phyloP scores from a whole-genome alignment of 1,140 invertebrate species.

The Drosophila orosa region DNA sequence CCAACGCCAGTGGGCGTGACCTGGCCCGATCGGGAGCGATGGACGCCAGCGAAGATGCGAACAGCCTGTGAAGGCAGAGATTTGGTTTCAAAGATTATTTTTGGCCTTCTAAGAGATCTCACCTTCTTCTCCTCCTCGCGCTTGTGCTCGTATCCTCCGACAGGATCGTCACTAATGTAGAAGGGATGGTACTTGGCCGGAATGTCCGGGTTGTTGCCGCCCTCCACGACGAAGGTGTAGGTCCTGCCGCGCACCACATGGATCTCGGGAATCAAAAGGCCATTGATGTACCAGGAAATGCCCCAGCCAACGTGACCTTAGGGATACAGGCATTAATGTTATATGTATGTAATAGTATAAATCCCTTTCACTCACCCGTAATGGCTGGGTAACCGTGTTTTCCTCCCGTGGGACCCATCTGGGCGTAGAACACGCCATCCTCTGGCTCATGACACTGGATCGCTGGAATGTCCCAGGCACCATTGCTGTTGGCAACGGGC shows the following conservation, averaged over 20 bases:
- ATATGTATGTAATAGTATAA: not conserved
- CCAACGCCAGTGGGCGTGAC: slow-evolving; percentile 90
- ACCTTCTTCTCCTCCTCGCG: slow-evolving; percentile 92
- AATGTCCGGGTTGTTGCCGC: slow-evolving; percentile 90
- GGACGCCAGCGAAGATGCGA: slow-evolving; percentile 92
- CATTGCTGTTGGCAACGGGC: slow-evolving; percentile 86
- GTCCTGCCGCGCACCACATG: slow-evolving; percentile 95
- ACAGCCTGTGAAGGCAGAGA: slow-evolving; percentile 87
- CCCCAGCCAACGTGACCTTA: slow-evolving; percentile 96
- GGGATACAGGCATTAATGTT: not conserved
- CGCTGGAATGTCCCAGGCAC: slow-evolving; percentile 93
- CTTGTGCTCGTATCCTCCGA: slow-evolving; percentile 95
- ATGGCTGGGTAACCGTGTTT: slow-evolving; percentile 94
- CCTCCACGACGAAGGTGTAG: slow-evolving; percentile 96
- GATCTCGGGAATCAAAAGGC: slow-evolving; percentile 95
- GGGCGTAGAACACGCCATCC: slow-evolving; percentile 95
- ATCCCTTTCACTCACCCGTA: slow-evolving; percentile 90
- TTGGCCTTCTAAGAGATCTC: slow-evolving; percentile 33
- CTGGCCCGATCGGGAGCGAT: slow-evolving; percentile 87
- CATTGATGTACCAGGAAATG: slow-evolving; percentile 96
- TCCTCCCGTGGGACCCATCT: slow-evolving; percentile 95
- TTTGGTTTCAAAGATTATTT: not conserved
- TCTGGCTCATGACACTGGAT: slow-evolving; percentile 95
- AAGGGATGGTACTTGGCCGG: slow-evolving; percentile 96
- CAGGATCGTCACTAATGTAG: slow-evolving; percentile 96